phyloP scores from a whole-genome alignment of 2,888 invertebrate genomes.

The Aphodius granarius region DNA sequence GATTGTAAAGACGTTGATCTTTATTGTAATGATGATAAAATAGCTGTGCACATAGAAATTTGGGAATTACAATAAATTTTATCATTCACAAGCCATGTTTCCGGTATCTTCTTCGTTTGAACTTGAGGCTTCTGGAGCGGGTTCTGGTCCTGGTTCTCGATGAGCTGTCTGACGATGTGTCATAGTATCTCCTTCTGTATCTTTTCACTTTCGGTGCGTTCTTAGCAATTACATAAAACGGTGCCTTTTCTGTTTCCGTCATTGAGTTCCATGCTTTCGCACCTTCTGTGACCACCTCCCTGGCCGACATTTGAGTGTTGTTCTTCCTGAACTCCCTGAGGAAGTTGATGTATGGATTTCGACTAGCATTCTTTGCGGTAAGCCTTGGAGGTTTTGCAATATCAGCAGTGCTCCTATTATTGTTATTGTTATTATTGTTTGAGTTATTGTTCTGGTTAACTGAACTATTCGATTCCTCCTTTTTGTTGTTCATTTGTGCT shows the following conservation, averaged over 20 bases:
- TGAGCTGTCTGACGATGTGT: not conserved
- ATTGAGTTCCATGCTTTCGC: slow-evolving; percentile 44
- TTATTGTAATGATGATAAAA: not conserved
- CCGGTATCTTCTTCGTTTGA: not conserved
- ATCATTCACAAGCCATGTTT: not conserved
- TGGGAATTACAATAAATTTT: not conserved
- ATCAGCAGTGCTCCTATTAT: no score
- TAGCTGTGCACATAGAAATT: not conserved
- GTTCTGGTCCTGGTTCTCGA: not conserved
- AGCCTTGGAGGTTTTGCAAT: not conserved
- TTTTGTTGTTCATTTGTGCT: not conserved
- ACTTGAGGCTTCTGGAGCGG: not conserved
- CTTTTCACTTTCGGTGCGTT: slow-evolving; percentile 31
- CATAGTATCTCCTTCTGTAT: not conserved
- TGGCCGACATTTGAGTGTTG: slow-evolving; percentile 40
- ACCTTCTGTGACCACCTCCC: slow-evolving; percentile 43
- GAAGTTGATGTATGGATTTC: slow-evolving; percentile 45
- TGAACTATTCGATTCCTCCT: not conserved
- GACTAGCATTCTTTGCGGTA: not conserved
- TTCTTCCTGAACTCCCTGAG: slow-evolving; percentile 40
- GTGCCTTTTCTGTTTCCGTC: slow-evolving; percentile 30
- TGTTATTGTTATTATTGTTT: not conserved
- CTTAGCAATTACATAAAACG: slow-evolving; percentile 34
- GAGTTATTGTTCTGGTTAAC: not conserved
- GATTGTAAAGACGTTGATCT: no score